Evolutionary conservation across 2,888 invertebrate genomes (phyloP).

Genomic region (Strigamia crassipes): DNA sequence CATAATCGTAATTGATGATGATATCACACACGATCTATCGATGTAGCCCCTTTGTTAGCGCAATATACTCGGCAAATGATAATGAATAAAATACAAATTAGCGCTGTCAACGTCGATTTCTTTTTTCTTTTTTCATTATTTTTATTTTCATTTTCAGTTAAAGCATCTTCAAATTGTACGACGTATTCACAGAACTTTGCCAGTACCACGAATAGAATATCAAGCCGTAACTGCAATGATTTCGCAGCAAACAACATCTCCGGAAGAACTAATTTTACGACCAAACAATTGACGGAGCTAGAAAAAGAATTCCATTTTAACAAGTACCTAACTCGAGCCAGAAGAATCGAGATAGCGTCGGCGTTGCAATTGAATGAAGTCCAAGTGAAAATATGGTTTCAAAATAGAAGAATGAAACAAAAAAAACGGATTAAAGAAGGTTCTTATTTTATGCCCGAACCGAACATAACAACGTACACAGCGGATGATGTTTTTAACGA

Average conservation of each 20-base stretch:
- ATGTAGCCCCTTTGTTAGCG: background rate
- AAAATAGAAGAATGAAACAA: slow-evolving; percentile 97
- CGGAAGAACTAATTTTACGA: slow-evolving; percentile 97
- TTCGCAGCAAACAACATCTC: slow-evolving; percentile 69
- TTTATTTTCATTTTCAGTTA: background rate
- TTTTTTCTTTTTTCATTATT: background rate
- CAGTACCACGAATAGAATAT: background rate
- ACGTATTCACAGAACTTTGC: slow-evolving; percentile 10
- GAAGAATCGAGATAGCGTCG: slow-evolving; percentile 97
- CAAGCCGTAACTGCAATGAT: background rate
- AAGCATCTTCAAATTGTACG: background rate
- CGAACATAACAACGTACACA: background rate
- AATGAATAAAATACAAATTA: background rate
- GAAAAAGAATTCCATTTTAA: slow-evolving; percentile 99
- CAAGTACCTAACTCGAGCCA: slow-evolving; percentile 94
- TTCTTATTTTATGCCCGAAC: background rate
- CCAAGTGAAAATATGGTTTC: slow-evolving; percentile 96
- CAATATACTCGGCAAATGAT: background rate
- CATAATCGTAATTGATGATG: background rate
- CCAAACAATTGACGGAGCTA: slow-evolving; percentile 97
- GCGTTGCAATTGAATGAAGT: slow-evolving; percentile 96
- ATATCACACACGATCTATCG: background rate
- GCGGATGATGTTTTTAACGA: background rate
- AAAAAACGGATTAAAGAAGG: slow-evolving; percentile 97
- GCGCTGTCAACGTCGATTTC: background rate